Evolutionary conservation across 2,113 vertebrate species (phyloP), one percentile per base, ranked within the genome.

Genomic region (Baryphthengus martii): DNA sequence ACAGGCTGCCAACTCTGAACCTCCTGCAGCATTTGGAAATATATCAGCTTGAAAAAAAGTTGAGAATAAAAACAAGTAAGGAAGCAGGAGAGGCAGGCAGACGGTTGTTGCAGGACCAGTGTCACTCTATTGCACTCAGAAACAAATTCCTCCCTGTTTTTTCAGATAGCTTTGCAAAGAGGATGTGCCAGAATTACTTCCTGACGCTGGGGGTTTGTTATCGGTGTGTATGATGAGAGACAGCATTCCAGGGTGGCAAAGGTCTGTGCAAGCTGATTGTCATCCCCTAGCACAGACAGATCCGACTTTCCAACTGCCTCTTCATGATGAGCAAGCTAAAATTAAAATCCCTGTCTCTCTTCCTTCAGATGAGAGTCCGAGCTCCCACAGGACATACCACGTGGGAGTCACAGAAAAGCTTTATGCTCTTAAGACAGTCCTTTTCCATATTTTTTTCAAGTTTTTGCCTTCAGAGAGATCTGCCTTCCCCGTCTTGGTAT

Each of bases 131-230:
- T 77, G 25, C 62, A 66, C 62, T 33, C 72, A 83, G 85, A 65
- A 80, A 72, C 40, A 80, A 94, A 95, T 63, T 65, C 63, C 58
- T 61, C 82, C 28, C 78, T 63, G 24, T n/a, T 71, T 81, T 68
- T 72, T 47, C 13, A 81, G 85, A 83, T 79, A 93, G 66, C 82
- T 83, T 53, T 59, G 77, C 50, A 78, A 63, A 90, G 74, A 88
- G 89, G 90, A 90, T 90, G 74, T 92, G 78, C 61, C 63, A 29
- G 47, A 63, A 58, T 63, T 92, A 42, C 49, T 89, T 94, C 92
- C 89, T 92, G 86, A 73, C 82, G 20, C 49, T 33, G 53, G 74
- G 52, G 42, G 59, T 13, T 87, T 58, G 68, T 77, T 92, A 85
- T 73, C 33, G 0, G 86, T 52, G 66, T 7, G 0, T 58, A 8